Evolutionary conservation across 2,113 vertebrate species (phyloP), one percentile per base, ranked within the genome.

Genomic region (Struthio camelus): DNA sequence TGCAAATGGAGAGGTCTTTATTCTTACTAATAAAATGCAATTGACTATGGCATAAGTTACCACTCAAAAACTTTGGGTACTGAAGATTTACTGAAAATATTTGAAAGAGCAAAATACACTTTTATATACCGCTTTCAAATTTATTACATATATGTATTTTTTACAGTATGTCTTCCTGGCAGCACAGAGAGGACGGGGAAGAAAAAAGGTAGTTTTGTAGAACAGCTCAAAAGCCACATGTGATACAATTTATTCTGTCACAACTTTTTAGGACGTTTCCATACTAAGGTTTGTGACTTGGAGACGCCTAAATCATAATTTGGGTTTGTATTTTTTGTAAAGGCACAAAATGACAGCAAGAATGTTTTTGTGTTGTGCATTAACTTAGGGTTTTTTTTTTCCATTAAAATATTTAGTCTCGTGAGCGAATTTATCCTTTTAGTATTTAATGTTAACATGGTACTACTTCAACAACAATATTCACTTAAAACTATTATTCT

Each of bases 201-300:
- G 8, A 7, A 56, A 77, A 71, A 76, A 62, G 18, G 9, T 38
- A 50, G 8, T 10, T 27, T 56, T 50, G 44, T 0, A 0, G 28
- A 84, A 66, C 3, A 82, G 51, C 11, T 82, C 18, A 69, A 79
- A 71, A 66, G 71, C 34, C 51, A 75, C 23, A 30, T 14, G 9
- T 59, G 28, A 46, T 80, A 67, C 5, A 23, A 51, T 36, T 58
- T 86, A 16, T 64, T 59, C 51, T 34, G 11, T 36, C 14, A 59
- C 13, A 65, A 32, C 14, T 51, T 54, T 90, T 71, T 42, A 51
- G 11, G 32, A 27, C 38, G 87, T 76, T 94, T 48, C 36, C 51
- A 38, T 46, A 51, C 16, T 44, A 81, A 91, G 16, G 14, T 14
- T 50, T 79, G 8, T 72, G 62, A 71, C 1, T 12, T 14, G 34